Conservation (phyloP, 2,113 vertebrate species). For the Neotragus moschatus region DNA sequence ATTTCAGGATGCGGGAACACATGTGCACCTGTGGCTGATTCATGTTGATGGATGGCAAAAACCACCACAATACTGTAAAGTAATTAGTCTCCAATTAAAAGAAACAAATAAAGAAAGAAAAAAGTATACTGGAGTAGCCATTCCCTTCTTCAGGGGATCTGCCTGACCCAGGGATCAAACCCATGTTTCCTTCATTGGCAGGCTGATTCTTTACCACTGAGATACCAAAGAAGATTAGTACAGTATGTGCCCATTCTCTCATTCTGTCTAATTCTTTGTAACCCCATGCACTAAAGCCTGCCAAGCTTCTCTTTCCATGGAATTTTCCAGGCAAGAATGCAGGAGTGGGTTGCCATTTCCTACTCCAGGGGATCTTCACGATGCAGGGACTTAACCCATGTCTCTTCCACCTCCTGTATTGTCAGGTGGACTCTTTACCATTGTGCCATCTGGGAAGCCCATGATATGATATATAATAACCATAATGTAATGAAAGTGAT, state of each 20-base stretch:
- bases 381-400: neutral
- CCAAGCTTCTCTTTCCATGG: neutral
- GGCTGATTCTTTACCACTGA: neutral
- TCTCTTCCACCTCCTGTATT: neutral
- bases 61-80: neutral
- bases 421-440: neutral
- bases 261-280: neutral
- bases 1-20: neutral
- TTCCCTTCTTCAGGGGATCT: neutral
- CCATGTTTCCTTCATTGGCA: neutral
- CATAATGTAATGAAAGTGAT: neutral
- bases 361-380: rapidly evolving
- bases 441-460: neutral
- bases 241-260: neutral
- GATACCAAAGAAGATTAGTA: neutral
- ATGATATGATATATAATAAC: neutral
- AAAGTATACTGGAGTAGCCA: neutral
- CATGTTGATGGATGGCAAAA: neutral
- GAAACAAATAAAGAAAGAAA: neutral
- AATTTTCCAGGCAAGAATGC: neutral
- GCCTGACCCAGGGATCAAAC: neutral
- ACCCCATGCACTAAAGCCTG: neutral
- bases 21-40: neutral
- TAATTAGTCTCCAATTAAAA: neutral
- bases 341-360: neutral